These are phyloP conservation scores for Oncorhynchus kisutch DNA, from an alignment of 2,113 vertebrate species.

Conservation along the genomic window DNA sequence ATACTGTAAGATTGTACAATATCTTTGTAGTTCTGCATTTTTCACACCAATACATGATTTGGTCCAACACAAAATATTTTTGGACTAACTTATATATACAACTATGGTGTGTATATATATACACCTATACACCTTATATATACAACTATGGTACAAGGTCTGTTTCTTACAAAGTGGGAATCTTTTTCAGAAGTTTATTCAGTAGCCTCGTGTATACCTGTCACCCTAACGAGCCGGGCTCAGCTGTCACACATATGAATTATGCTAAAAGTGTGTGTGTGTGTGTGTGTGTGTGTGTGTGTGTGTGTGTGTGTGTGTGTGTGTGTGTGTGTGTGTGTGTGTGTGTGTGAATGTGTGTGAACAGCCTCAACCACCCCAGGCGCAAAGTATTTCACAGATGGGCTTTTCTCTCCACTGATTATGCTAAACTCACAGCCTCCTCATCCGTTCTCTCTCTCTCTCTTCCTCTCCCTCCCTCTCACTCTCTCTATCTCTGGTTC, in stretches of 20 bases:
- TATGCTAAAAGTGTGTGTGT: background rate
- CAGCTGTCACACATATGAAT: background rate
- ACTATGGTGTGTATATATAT: too few species aligned
- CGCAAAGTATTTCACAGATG: background rate
- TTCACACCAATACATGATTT: background rate
- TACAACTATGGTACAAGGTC: background rate
- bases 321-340: slow-evolving; percentile 7
- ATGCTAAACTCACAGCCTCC: slow-evolving; percentile 35
- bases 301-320: background rate
- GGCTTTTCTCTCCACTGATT: slow-evolving; percentile 24
- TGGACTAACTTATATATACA: background rate
- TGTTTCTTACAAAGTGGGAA: background rate
- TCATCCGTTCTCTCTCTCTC: background rate
- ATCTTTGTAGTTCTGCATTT: background rate
- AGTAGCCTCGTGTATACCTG: background rate
- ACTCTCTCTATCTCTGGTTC: slow-evolving; percentile 16
- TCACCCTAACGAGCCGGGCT: background rate
- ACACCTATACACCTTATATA: too few species aligned
- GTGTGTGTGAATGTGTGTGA: background rate
- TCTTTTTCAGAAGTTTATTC: too few species aligned
- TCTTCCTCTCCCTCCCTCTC: background rate
- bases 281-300: slow-evolving; percentile 4
- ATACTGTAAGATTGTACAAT: background rate
- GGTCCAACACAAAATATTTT: too few species aligned
- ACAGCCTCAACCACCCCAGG: background rate